Evolutionary conservation across 1,140 invertebrate species (phyloP), one percentile per base, ranked within the genome.

Genomic region (Bombus superbus): DNA sequence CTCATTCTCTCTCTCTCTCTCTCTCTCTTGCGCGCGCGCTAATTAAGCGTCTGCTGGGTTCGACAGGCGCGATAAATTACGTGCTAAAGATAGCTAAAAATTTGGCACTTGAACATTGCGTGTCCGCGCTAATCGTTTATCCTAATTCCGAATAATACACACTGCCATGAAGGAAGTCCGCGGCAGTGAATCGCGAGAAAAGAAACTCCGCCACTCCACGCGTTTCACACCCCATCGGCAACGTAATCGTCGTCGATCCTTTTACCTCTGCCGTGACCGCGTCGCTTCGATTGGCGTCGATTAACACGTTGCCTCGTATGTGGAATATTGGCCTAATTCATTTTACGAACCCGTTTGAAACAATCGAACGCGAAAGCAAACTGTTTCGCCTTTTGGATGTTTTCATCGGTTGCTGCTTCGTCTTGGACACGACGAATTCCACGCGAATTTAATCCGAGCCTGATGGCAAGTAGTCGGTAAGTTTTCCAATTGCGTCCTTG

Each of bases 61-160:
- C 28, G 57, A 75, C 81, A 87, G 72, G 57, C 69, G 78, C n/a
- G 77, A 38, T 85, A 73, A 68, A 81, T 91, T 89, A 90, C 86
- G 35, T 47, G 92, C 90, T 92, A 87, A 92, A 93, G 74, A 59
- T 92, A 92, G 92, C 92, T 94, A 93, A 88, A 93, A 92, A 93
- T 94, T 93, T 93, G 92, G 93, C 92, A 93, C 93, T 93, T 93
- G 92, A 93, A 92, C 92, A 90, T 72, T 72, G 68, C 92, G 93
- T 89, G 78, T 92, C 88, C 92, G 90, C 78, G 77, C 86, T 93
- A 93, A 93, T 90, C 86, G 81, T 57, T 93, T 93, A 91, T 80
- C 89, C 88, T 92, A 90, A 87, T 91, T 84, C 91, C 8, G 66
- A 53, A 4, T 40, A 80, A 47, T 79, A 71, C 47, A 28, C 53